A percentile compares a stretch with the other conserved stretches of the same genome.
phyloP scores from a whole-genome alignment of 1,140 invertebrate species.

The Pachypsylla venusta region DNA sequence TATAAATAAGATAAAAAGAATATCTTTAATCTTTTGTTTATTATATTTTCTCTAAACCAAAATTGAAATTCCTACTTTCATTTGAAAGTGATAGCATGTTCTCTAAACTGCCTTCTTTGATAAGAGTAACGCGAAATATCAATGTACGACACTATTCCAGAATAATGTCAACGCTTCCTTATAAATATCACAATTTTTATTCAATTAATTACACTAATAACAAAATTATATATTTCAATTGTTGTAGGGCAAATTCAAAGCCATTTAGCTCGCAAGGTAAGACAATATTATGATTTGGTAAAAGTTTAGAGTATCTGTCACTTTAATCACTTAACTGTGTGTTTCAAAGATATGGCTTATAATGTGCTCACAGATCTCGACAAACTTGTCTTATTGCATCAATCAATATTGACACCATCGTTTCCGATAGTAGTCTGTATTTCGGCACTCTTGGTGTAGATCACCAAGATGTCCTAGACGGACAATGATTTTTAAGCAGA shows the following conservation, averaged over 20 bases:
- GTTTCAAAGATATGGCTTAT: neutral
- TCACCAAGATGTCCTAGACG: no score
- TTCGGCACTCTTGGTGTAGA: no score
- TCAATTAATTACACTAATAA: no score
- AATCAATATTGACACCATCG: neutral
- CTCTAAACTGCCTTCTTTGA: neutral
- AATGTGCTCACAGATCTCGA: neutral
- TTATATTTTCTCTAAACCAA: neutral
- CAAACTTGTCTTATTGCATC: neutral
- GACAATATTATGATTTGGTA: neutral
- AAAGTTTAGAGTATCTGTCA: neutral
- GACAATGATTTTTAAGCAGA: no score
- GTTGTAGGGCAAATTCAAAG: neutral
- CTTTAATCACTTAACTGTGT: neutral
- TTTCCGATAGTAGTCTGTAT: no score
- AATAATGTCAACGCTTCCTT: slow-evolving; percentile 2
- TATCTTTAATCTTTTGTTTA: neutral
- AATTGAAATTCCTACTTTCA: neutral
- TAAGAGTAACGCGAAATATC: neutral
- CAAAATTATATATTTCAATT: neutral
- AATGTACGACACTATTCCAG: neutral
- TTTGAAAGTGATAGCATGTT: neutral
- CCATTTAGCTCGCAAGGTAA: neutral
- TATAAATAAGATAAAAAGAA: neutral
- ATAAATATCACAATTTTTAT: no score